Base-by-base conservation (phyloP, 2,797 vertebrate genomes). In the Gallinago stenura region DNA sequence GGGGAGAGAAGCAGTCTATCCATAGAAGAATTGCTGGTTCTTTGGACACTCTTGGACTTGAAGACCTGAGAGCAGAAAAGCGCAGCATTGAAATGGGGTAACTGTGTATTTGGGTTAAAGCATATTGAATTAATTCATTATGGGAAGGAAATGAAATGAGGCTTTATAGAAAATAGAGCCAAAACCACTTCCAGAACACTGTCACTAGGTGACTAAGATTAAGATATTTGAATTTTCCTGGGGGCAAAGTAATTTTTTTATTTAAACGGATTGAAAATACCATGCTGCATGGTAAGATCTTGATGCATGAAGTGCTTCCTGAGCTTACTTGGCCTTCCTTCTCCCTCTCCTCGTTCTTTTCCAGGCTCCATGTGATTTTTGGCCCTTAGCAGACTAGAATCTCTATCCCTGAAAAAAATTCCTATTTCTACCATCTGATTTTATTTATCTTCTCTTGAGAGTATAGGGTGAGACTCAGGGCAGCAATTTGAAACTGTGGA, bases 91-190 rank as follows among this genome's bases (percentile, higher is more conserved):
- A 83, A 94, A 86, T 87, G 76, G 71, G 68, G 60, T 93, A 85
- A 93, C 71, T 77, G 35, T 91, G 61, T 73, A 48, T 93, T 94
- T 95, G 43, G 82, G 72, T 94, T 58, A 84, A 85, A 62, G 41
- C 25, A n/a, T 51, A 43, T 31, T 79, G 51, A 84, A 87, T 94
- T 76, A 87, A 89, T 89, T 91, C n/a, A n/a, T 87, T 87, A 41
- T 24, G 8, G 62, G 24, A 80, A 79, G 78, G 60, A 89, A 95
- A 73, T 79, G 7, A 41, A 51, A n/a, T 0, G 2, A 73, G 56
- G 15, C 51, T 70, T 70, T 83, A 15, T 37, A n/a, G 62, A 76
- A 89, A 66, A 68, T 6, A 68, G 60, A 91, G 24, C n/a, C 64
- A 73, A 80, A 91, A 70, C 39, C 18, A 68, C 58, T 71, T 93